These are phyloP conservation scores for Abrostola tripartita DNA, from an alignment of 2,888 invertebrate genomes.

Conservation along the genomic window DNA sequence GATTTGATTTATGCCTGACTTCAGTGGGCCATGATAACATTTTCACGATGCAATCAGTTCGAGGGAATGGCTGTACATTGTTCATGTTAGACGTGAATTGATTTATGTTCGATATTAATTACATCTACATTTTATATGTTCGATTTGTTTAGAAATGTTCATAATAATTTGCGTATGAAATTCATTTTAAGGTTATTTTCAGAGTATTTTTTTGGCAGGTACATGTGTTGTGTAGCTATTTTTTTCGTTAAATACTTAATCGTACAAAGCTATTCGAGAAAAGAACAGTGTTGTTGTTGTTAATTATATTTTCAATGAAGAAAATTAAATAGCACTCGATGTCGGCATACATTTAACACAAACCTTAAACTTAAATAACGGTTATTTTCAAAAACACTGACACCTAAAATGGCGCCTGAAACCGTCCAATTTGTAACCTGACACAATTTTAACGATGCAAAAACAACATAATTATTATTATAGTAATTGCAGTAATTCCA, in stretches of 20 bases:
- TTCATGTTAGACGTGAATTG: background rate
- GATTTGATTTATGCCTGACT: slow-evolving; percentile 3
- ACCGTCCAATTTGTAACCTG: slow-evolving; percentile 45
- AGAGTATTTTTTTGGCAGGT: no score
- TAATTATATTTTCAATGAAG: no score
- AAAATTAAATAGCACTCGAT: no score
- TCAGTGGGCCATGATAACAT: slow-evolving; percentile 2
- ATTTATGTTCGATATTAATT: background rate
- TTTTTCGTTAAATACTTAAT: no score
- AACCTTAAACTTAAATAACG: slow-evolving; percentile 3
- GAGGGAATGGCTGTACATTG: background rate
- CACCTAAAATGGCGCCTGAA: slow-evolving; percentile 19
- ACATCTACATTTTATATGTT: background rate
- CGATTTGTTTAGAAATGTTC: no score
- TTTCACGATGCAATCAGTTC: background rate
- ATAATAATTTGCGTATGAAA: no score
- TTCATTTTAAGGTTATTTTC: no score
- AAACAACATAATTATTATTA: slow-evolving; percentile 42
- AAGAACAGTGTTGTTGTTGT: no score
- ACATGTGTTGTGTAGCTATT: no score
- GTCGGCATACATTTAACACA: no score
- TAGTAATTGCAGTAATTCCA: slow-evolving; percentile 52
- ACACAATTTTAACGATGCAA: slow-evolving; percentile 44
- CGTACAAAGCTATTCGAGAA: no score
- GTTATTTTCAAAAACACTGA: slow-evolving; percentile 6